Evolutionary conservation across 2,797 vertebrate genomes (phyloP), one percentile per base, ranked within the genome.

Genomic region (Protonibea diacanthus): DNA sequence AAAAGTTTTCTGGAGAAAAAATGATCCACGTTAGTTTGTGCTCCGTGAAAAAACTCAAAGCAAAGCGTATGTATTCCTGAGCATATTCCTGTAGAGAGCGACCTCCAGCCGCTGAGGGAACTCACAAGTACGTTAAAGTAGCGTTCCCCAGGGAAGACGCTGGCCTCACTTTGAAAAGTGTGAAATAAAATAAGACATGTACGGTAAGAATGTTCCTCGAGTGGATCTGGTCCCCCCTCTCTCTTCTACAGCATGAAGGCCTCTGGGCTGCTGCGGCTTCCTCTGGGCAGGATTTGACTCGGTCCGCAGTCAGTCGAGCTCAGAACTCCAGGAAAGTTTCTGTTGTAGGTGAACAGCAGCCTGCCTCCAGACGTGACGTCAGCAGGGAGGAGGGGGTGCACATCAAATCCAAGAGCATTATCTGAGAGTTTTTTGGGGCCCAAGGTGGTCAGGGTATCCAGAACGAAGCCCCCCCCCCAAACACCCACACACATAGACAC

Each of bases 281-380:
- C 78, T 72, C 55, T 20, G 29, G 21, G 58, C 78, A 2, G 6
- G 33, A 0, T 20, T 49, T 21, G 14, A 57, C 55, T 74, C 10
- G 21, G 44, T 76, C 76, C 80, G 76, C 86, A 81, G 68, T 58
- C 70, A 48, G 81, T 52, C 48, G 27, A 80, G 86, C 80, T 40
- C 86, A 91, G 80, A 92, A 95, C 80, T 94, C 91, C 94, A 89
- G 80, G 89, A 95, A 95, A 96, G 92, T 95, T 94, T 87, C 67
- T 87, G 85, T 80, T 88, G 91, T 78, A 90, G 93, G 91, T 90
- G 85, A 94, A 89, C 86, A 84, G 72, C 95, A 95, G 94, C 96
- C 96, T 93, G 95, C 96, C 96, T 95, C 93, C 86, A 96, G 95
- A 95, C 95, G 86, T 97, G 97, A 98, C 97, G 96, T 97, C 96